Percentiles rank a stretch among this genome's conserved stretches.
Evolutionary conservation across 1,140 invertebrate genomes (phyloP).

Genomic region (Zaprionus capensis): DNA sequence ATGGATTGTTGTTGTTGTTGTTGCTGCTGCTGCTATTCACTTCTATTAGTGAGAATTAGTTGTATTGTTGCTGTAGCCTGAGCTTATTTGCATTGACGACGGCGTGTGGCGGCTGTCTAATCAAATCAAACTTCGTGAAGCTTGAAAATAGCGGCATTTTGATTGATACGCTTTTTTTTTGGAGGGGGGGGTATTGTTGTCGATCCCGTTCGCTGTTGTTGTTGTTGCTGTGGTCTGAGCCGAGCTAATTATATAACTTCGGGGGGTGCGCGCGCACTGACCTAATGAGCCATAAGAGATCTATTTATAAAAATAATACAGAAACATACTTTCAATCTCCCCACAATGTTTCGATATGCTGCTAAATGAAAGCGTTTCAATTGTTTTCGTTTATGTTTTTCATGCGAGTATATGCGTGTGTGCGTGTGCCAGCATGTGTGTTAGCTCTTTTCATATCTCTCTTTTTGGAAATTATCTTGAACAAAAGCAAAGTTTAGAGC

Average conservation of each 20-base stretch:
- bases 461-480: conserved; percentile 24
- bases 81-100: conserved; percentile 47
- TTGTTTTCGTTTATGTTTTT: conserved; percentile 43
- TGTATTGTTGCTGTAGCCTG: conserved; percentile 48
- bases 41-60: conserved; percentile 65
- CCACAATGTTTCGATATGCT: conserved; percentile 21
- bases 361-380: conserved; percentile 71
- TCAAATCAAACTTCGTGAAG: conserved; percentile 55
- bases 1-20: conserved; percentile 24
- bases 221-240: conserved; percentile 21
- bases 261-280: conserved; percentile 52
- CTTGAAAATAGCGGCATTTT: conserved; percentile 71
- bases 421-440: neutral
- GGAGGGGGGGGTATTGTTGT: neutral
- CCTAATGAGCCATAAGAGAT: conserved; percentile 67
- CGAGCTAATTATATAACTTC: conserved; percentile 70
- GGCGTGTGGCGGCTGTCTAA: conserved; percentile 76
- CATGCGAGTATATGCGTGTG: neutral
- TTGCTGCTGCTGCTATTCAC: conserved; percentile 45
- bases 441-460: conserved; percentile 12
- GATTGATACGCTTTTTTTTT: conserved; percentile 61
- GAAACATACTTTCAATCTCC: conserved; percentile 15
- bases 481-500: conserved; percentile 47
- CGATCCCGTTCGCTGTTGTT: conserved; percentile 9
- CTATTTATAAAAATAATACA: conserved; percentile 41